Evolutionary conservation across 2,113 vertebrate genomes (phyloP).

Genomic region (Gymnarchus niloticus): DNA sequence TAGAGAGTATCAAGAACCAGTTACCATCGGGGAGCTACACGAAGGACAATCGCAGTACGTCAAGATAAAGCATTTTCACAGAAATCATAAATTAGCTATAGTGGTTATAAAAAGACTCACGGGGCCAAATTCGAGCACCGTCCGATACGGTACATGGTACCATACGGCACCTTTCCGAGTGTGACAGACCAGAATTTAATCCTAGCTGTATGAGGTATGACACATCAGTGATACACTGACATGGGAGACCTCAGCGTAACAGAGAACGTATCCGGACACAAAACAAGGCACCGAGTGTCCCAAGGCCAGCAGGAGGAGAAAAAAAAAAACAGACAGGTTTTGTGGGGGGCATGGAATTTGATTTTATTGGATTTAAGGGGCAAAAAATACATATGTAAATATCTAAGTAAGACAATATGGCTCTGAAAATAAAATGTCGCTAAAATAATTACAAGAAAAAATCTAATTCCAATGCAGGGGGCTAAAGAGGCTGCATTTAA

Average conservation of each 20-base stretch:
- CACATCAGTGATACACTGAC: conserved; percentile 20
- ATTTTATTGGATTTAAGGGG: conserved; percentile 37
- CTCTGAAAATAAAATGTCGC: conserved; percentile 4
- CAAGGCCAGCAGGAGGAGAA: not conserved
- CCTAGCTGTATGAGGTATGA: not conserved
- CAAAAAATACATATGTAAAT: conserved; percentile 2
- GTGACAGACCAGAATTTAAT: conserved; percentile 37
- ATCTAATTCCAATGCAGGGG: not conserved
- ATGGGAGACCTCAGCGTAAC: conserved; percentile 14
- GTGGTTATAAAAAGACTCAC: not conserved
- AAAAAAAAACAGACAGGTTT: conserved; percentile 26
- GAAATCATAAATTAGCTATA: not conserved
- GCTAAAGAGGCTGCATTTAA: not conserved
- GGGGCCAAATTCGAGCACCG: not conserved
- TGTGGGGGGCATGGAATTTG: conserved; percentile 24
- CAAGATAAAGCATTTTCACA: not conserved
- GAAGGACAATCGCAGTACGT: not conserved
- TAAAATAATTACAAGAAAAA: conserved; percentile 15
- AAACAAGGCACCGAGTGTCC: not conserved
- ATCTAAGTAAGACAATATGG: conserved; percentile 11
- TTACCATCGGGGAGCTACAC: not conserved
- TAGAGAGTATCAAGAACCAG: not conserved
- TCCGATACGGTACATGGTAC: not conserved
- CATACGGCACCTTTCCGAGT: conserved; percentile 39
- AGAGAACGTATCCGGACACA: conserved; percentile 29